Base-by-base conservation (phyloP, 1,140 invertebrate species). In the Holotrichia oblita region DNA sequence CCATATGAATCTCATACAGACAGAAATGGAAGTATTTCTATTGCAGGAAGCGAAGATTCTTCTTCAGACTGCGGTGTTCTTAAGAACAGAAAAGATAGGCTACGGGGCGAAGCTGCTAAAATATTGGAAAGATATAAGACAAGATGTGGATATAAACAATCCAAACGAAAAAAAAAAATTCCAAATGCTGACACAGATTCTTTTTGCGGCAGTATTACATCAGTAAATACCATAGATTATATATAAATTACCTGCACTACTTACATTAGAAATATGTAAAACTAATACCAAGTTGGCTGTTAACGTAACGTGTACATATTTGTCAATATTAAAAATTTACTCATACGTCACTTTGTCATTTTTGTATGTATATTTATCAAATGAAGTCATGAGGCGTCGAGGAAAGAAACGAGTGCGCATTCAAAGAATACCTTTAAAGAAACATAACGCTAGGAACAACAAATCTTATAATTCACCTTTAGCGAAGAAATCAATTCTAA, bases 291-390 rank as follows among this genome's bases (percentile, higher is more conserved):
- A 44, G 42, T 44, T 44, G 42, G 42, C 59, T 64, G 59, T 64
- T 17, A 64, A 64, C 12, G 27, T 3, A 72, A 3, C 20, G 20
- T 34, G 64, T 72, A 72, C 27, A 24, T 40, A 73, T 40, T 6
- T 73, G 22, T 73, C 34, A 73, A 73, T n/a, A n/a, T 34, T 73
- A 42, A 73, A 42, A 73, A 22, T 40, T 73, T 73, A 73, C 64
- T 1, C 44, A 48, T 34, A 34, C 14, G 42, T 44, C 42, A 44
- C 14, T 44, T 44, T 44, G 8, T 44, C 2, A 44, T 44, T 44
- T 44, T 2, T 44, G 7, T 44, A 9, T 44, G 2, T 44, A 12
- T 44, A 44, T 44, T 0, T n/a, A 44, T 34, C 42, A 44, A 44
- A n/a, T 44, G 14, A 2, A 44, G 14, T 44, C 14, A 44, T 44